Evolutionary conservation across 2,888 invertebrate species (phyloP).

Genomic region (Lacanobia wlatinum): DNA sequence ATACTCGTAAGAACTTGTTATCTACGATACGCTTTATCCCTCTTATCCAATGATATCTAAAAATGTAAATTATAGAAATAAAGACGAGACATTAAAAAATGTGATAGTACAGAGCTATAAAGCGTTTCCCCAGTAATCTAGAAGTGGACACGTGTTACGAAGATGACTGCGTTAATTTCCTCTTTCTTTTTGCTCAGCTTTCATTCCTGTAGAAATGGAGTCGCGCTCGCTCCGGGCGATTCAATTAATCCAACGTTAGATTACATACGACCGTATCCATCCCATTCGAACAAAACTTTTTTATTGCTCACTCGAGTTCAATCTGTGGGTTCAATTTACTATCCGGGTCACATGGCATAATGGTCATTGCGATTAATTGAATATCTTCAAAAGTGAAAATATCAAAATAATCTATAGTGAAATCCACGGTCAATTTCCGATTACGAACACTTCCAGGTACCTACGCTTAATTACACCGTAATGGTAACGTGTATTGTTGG

Average conservation of each 20-base stretch:
- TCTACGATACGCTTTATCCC: conserved; percentile 3
- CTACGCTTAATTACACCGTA: conserved; percentile 52
- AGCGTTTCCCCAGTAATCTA: conserved; percentile 29
- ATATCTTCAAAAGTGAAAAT: conserved; percentile 55
- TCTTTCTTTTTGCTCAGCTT: conserved; percentile 67
- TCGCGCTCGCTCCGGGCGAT: conserved; percentile 73
- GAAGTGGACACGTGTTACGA: conserved; percentile 60
- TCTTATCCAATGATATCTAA: not conserved
- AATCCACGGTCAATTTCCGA: conserved; percentile 43
- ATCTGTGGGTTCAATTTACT: conserved; percentile 72
- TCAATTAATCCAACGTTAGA: conserved; percentile 80
- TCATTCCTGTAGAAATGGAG: conserved; percentile 70
- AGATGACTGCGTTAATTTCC: conserved; percentile 64
- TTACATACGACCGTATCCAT: conserved; percentile 72
- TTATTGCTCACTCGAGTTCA: conserved; percentile 67
- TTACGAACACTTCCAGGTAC: conserved; percentile 43
- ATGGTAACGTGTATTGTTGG: conserved; percentile 67
- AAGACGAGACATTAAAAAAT: not conserved
- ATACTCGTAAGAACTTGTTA: conserved; percentile 6
- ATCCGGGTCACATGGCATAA: conserved; percentile 66
- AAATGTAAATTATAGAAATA: not conserved
- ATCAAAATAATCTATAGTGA: conserved; percentile 24
- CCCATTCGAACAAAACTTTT: conserved; percentile 67
- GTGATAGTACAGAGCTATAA: conserved; percentile 5
- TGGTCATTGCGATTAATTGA: conserved; percentile 74